A percentile compares a stretch with the other conserved stretches of the same genome.
phyloP scores from a whole-genome alignment of 1,140 invertebrate species.

The Cydia pomonella region DNA sequence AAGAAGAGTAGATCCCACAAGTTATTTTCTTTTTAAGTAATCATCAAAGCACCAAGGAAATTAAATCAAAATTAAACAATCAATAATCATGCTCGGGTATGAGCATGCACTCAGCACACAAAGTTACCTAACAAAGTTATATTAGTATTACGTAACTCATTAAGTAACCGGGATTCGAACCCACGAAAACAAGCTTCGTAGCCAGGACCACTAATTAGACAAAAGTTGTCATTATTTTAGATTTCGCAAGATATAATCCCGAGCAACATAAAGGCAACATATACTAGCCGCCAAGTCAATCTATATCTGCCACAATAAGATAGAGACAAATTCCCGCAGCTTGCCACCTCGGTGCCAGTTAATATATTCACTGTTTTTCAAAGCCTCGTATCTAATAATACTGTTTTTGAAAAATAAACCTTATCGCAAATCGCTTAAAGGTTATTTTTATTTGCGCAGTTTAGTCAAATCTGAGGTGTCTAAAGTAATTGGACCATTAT shows the following conservation, averaged over 20 bases:
- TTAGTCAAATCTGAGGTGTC: neutral
- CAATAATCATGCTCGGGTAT: no score
- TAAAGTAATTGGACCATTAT: neutral
- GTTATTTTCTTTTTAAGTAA: no score
- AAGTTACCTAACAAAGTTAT: no score
- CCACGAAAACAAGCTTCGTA: no score
- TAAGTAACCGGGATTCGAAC: no score
- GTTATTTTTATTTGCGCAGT: neutral
- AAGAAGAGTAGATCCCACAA: no score
- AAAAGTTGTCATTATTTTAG: neutral
- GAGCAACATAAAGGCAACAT: neutral
- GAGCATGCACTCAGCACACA: no score
- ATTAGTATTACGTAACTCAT: no score
- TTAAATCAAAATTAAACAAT: no score
- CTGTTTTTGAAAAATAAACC: neutral
- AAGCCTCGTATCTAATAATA: neutral
- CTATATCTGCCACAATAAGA: conserved; percentile 44
- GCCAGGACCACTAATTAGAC: no score
- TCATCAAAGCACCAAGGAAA: no score
- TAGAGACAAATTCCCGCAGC: conserved; percentile 44
- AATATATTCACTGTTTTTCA: neutral
- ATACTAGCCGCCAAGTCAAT: conserved; percentile 29
- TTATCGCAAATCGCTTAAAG: neutral
- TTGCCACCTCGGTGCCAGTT: conserved; percentile 25
- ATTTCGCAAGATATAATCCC: neutral